Percentiles rank a stretch among this genome's conserved stretches.
Evolutionary conservation across 2,113 vertebrate genomes (phyloP).

Genomic region (Myrmophylax atrothorax): DNA sequence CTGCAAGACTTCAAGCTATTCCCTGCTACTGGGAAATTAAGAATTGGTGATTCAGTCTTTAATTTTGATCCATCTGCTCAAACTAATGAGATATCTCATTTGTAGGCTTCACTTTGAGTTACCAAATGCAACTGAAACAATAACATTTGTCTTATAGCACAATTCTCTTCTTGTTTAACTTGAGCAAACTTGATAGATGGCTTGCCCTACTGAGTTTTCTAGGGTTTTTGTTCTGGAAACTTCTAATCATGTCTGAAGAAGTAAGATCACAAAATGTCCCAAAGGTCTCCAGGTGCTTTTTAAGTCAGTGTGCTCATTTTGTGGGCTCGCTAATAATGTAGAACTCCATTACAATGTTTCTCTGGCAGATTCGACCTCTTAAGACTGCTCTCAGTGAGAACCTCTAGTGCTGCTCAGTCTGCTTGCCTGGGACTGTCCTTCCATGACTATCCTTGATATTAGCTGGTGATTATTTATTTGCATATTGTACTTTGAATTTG

Average conservation of each 20-base stretch:
- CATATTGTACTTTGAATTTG: not conserved
- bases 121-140: constrained; percentile 73
- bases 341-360: not conserved
- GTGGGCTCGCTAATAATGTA: not conserved
- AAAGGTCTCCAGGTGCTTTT: constrained; percentile 8
- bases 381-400: not conserved
- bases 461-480: not conserved
- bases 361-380: not conserved
- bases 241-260: not conserved
- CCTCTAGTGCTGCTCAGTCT: not conserved
- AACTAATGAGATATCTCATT: constrained; percentile 83
- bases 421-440: not conserved
- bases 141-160: constrained; percentile 70
- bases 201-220: constrained; percentile 40
- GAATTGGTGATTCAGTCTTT: constrained; percentile 87
- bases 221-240: constrained; percentile 14
- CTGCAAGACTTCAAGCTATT: constrained; percentile 80
- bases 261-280: constrained; percentile 41
- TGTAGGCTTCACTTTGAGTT: constrained; percentile 79
- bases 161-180: constrained; percentile 68
- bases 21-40: constrained; percentile 84
- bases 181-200: constrained; percentile 67
- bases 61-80: constrained; percentile 91
- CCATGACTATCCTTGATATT: not conserved
- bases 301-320: constrained; percentile 10